Base-by-base conservation (phyloP, 2,888 invertebrate genomes). In the Thymelicus acteon region DNA sequence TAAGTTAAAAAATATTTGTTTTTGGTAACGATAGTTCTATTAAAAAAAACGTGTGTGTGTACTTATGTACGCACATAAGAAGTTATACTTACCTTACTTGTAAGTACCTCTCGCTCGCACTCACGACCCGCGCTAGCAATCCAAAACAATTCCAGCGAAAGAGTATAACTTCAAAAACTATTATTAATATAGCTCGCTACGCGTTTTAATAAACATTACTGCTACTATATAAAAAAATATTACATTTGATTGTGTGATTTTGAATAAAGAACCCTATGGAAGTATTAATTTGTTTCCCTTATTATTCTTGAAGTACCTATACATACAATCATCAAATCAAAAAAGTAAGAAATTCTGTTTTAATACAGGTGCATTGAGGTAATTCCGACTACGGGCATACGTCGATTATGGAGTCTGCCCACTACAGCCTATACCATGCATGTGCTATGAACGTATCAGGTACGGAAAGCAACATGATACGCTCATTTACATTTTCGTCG, bases 1-100 rank as follows among this genome's bases (percentile, higher is more conserved):
- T 37, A 31, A 57, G 13, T 57, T 57, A 57, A 37, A 57, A 31
- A 57, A 60, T 37, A 64, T 64, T 64, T 40, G 19, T 60, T 67
- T 67, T 58, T 67, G 66, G 66, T 67, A 67, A 67, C 66, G 31
- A 67, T 67, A 48, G 48, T 67, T 39, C 8, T 48, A 39, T 66
- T 44, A 40, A 57, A 58, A 19, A 31, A 31, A 31, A 31, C 31
- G 31, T 31, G 31, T 31, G 24, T 24, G 31, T 31, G 31, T 31
- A 31, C 31, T 31, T 31, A 31, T 31, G 31, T 31, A 31, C 31
- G 31, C 31, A 31, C 31, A 3, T 31, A 31, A 31, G 2, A 31
- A 31, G 1, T 31, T 31, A 31, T 31, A 31, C 31, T 31, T 31
- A 31, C 31, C 31, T 31, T 31, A 31, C 31, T 31, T 31, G 31